These are phyloP conservation scores for Oreotrochilus melanogaster DNA, from an alignment of 2,113 vertebrate species.

Conservation along the genomic window DNA sequence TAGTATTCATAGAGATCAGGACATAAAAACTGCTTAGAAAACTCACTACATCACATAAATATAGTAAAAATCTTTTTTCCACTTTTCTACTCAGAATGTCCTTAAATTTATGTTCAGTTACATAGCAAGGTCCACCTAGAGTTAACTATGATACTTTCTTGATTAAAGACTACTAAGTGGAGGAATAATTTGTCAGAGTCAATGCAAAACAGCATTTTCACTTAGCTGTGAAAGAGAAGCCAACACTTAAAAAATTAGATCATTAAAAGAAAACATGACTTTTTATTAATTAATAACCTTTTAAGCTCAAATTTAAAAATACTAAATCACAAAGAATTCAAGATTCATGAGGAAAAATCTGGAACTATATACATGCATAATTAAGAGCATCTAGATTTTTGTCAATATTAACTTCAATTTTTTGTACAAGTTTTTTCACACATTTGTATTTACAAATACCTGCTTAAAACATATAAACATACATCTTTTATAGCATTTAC, in stretches of 20 bases:
- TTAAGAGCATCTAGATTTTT: conserved; percentile 36
- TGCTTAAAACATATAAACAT: conserved; percentile 52
- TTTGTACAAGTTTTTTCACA: conserved; percentile 52
- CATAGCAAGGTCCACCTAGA: background rate
- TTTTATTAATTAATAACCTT: conserved; percentile 40
- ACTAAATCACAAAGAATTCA: conserved; percentile 37
- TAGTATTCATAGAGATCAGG: background rate
- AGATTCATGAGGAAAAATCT: conserved; percentile 28
- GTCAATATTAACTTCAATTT: conserved; percentile 19
- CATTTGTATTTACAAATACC: conserved; percentile 28
- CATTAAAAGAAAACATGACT: background rate
- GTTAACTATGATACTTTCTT: background rate
- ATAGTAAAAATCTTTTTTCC: background rate
- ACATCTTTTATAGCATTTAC: conserved; percentile 39
- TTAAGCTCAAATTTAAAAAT: conserved; percentile 61
- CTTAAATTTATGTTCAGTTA: background rate
- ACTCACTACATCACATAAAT: background rate
- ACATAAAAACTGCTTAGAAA: background rate
- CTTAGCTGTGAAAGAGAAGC: background rate
- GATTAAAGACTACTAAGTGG: background rate
- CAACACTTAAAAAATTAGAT: background rate
- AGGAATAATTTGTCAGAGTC: background rate
- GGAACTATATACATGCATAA: conserved; percentile 48
- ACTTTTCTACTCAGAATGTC: background rate
- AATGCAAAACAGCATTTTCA: background rate